Base-by-base conservation (phyloP, 2,888 invertebrate species). In the Orthosia gracilis region DNA sequence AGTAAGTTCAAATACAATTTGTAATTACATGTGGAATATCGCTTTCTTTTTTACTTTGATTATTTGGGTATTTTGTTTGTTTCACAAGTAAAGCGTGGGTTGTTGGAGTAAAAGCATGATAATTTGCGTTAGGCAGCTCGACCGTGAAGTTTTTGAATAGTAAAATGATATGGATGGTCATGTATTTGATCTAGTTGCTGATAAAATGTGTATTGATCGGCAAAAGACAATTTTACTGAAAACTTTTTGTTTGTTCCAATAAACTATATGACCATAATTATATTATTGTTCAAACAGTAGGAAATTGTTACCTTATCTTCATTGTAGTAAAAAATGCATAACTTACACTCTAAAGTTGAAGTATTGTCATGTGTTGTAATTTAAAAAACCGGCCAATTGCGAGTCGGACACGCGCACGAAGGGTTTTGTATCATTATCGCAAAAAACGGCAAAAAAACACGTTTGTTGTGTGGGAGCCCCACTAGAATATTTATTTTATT, bases 161-260 rank as follows among this genome's bases (percentile, higher is more conserved):
- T 54, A 3, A 13, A 54, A 47, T 13, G 11, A 49, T 75, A 80
- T 75, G 49, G 57, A 4, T 45, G 52, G 65, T 66, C 66, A 77
- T 66, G 80, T 65, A 75, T 65, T 80, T 74, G 65, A 57, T 62
- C 17, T 57, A 62, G 45, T 47, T 65, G 65, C 55, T 65, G 55
- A 57, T 65, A 50, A 54, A 61, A 47, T 66, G 31, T 57, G 21
- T 73, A 50, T 61, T 62, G 73, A 73, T 73, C 31, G 13, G 17
- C 54, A 21, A 13, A 13, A 15, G 17, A 23, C 13, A 72, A 45
- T 55, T 72, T 72, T 49, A 79, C 57, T 52, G 47, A 80, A 26
- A 31, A 31, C 18, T 23, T 69, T 47, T n/a, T 50, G n/a, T 77
- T 31, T 57, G 13, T 50, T 57, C 0, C 7, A 78, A 58, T 50